Base-by-base conservation (phyloP, 23 tunicate genomes). In the Clavelina lepadiformis region DNA sequence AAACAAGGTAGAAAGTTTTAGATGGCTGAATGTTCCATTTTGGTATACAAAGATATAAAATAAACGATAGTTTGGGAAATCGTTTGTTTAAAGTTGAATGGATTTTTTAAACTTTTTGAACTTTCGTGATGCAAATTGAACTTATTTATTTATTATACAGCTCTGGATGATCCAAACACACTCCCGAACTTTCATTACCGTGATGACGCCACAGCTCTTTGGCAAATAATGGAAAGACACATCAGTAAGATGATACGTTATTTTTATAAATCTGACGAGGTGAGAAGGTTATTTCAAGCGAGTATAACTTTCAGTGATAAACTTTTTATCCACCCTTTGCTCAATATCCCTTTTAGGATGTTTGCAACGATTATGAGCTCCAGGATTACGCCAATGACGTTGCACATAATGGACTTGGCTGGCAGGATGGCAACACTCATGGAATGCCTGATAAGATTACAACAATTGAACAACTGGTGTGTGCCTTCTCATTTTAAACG, bases 381-480 rank as follows among this genome's bases (percentile, higher is more conserved):
- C 65, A 58, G n/a, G 65, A 36, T 4, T 58, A 38, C 38, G 5
- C n/a, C n/a, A 13, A 28, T 58, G 81, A 75, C 33, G n/a, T 64
- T 11, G 81, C 67, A 18, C 21, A 8, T n/a, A 61, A 75, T 7
- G 81, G 81, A 15, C 29, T 75, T 0, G 81, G 72, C 31, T 75
- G 81, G 81, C 21, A 35, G 5, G 81, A 75, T 49, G 71, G 71
- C 8, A 75, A 75, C 67, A 47, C 67, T 15, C 1, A 45, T 46
- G 81, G 81, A 5, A 18, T 46, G 69, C 81, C 81, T 31, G 49
- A 31, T n/a, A 19, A 59, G 5, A 34, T 75, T 46, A 22, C 33
- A 0, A 41, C 72, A 2, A 33, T 63, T 21, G 61, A 63, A 24
- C 71, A 75, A 27, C 46, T 75, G 72, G 81, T 75, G 24, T 18